Evolutionary conservation across 2,797 vertebrate genomes (phyloP), one percentile per base, ranked within the genome.

Genomic region (Mallotus villosus): DNA sequence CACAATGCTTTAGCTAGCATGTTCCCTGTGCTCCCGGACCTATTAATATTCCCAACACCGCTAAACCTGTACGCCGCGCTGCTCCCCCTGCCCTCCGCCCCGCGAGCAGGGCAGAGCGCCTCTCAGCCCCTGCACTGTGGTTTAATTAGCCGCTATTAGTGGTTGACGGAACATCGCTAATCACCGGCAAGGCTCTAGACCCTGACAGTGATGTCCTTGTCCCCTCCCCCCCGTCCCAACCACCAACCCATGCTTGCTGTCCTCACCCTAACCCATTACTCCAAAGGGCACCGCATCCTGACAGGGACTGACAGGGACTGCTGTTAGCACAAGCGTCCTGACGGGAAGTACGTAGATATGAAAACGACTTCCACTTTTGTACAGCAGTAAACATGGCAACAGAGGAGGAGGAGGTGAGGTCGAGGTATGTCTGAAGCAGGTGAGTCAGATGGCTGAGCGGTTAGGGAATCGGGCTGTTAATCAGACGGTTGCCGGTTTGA

Each of bases 71-170:
- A 17, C 5, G n/a, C 53, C 14, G 21, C 25, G 24, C 75, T 24
- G 55, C 72, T 16, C 70, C 37, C 67, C 17, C 22, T 22, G 22
- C 74, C 68, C 46, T 21, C 75, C 37, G 62, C 66, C 64, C 14
- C 27, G 16, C 63, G 3, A 25, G 63, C 22, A 21, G 12, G 51
- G 55, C 24, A 1, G 27, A 55, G 67, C 51, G 25, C 24, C 49
- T 8, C 32, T 67, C 69, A 27, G 11, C 46, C n/a, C 61, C 63
- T 32, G 21, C 32, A 57, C 70, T 76, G 72, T 57, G 57, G 57
- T 74, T 81, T 78, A 73, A 84, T 82, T 73, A 72, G 70, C 37
- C 14, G 14, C 32, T 78, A 73, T 78, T 75, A 68, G 67, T 16
- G 0, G n/a, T 19, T 74, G 58, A 55, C 60, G 41, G 71, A 82